Conservation (phyloP, 2,888 invertebrate genomes). For the Metallyticus violacea region DNA sequence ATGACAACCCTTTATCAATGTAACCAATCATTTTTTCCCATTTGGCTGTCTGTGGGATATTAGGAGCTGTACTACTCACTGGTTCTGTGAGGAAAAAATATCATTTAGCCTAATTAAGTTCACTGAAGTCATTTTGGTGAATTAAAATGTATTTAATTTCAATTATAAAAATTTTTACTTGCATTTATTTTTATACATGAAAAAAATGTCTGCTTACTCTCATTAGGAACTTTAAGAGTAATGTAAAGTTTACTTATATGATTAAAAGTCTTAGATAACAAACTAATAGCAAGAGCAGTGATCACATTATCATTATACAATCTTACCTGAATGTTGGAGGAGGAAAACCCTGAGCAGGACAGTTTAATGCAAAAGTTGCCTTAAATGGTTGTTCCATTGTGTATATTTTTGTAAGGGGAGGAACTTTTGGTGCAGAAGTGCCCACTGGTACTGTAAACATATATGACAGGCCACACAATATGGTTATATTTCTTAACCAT, state of each 20-base stretch:
- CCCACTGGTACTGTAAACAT: slow-evolving; percentile 55
- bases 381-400: slow-evolving; percentile 40
- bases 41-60: slow-evolving; percentile 50
- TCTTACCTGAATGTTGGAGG: slow-evolving; percentile 57
- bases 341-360: slow-evolving; percentile 70
- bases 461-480: not conserved
- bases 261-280: not conserved
- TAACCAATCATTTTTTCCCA: slow-evolving; percentile 35
- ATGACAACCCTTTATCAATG: slow-evolving; percentile 47
- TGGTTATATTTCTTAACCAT: not conserved
- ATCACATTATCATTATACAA: not conserved
- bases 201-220: too few relatives aligned
- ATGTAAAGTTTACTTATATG: too few relatives aligned
- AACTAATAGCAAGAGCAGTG: not conserved
- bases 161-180: too few relatives aligned
- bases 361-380: slow-evolving; percentile 58
- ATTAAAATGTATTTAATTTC: too few relatives aligned
- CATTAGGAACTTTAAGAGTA: too few relatives aligned
- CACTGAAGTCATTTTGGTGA: too few relatives aligned
- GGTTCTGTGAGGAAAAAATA: slow-evolving; percentile 57
- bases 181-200: too few relatives aligned
- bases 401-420: slow-evolving; percentile 45
- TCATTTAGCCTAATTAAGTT: not conserved
- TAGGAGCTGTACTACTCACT: slow-evolving; percentile 71
- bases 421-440: slow-evolving; percentile 59